phyloP scores from a whole-genome alignment of 1,140 invertebrate species.

The Chymomyza costata region DNA sequence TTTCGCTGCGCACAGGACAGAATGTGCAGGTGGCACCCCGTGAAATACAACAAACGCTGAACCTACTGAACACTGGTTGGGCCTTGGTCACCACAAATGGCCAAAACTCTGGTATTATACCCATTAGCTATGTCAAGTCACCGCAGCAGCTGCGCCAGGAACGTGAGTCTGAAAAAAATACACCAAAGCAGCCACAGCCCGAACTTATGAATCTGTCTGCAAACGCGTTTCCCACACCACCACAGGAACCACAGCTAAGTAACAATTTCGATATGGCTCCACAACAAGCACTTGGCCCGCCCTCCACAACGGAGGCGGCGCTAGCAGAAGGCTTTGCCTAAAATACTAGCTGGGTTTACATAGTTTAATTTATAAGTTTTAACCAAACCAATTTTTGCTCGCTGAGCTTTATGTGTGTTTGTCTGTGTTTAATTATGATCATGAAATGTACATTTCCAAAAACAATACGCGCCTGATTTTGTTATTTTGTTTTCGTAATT shows the following conservation, averaged over 20 bases:
- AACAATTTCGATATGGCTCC: slow-evolving; percentile 59
- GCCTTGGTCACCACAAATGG: slow-evolving; percentile 83
- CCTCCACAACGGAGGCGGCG: slow-evolving; percentile 36
- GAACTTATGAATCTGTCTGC: slow-evolving; percentile 57
- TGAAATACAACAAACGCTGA: slow-evolving; percentile 83
- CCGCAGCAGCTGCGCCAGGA: slow-evolving; percentile 66
- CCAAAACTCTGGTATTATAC: slow-evolving; percentile 84
- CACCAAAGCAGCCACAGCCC: slow-evolving; percentile 33
- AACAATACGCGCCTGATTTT: background rate
- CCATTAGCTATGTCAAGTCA: slow-evolving; percentile 85
- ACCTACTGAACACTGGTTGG: slow-evolving; percentile 84
- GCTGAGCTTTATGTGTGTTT: slow-evolving; percentile 15
- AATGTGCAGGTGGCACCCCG: slow-evolving; percentile 88
- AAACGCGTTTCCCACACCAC: slow-evolving; percentile 49
- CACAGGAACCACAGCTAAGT: slow-evolving; percentile 47
- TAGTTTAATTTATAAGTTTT: too few species aligned
- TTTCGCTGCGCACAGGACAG: slow-evolving; percentile 86
- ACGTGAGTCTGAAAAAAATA: slow-evolving; percentile 18
- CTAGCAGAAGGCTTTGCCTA: slow-evolving; percentile 48
- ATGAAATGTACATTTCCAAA: slow-evolving; percentile 41
- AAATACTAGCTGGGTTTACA: slow-evolving; percentile 9
- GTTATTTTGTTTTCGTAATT: background rate
- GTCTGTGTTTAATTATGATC: slow-evolving; percentile 24
- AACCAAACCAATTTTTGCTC: too few species aligned
- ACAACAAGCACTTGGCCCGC: slow-evolving; percentile 45